Conservation (phyloP, 1,140 invertebrate species). For the Eulimnadia texana region DNA sequence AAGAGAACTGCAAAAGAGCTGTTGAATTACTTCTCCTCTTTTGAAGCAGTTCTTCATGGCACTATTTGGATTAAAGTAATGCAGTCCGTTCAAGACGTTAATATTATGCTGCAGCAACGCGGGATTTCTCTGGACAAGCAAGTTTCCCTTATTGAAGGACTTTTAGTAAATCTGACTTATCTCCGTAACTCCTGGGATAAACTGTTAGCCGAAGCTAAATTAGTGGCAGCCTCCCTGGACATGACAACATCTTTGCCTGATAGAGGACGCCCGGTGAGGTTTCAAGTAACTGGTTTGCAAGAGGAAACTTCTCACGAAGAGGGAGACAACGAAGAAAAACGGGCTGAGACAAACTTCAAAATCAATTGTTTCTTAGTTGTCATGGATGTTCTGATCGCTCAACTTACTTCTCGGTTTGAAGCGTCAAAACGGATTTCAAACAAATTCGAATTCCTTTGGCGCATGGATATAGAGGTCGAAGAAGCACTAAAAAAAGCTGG, state of each 20-base stretch:
- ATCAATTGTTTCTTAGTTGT: neutral
- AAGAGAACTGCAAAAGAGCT: neutral
- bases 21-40: neutral
- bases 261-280: too few species aligned
- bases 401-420: too few species aligned
- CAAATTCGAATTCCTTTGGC: too few species aligned
- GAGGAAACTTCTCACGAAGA: too few species aligned
- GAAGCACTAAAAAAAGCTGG: too few species aligned
- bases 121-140: neutral
- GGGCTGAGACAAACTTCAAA: too few species aligned
- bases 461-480: too few species aligned
- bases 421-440: too few species aligned
- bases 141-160: neutral
- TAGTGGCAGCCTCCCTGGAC: neutral
- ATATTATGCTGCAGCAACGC: neutral
- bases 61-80: neutral
- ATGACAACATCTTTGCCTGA: too few species aligned
- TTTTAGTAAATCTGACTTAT: neutral
- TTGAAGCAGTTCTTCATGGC: neutral
- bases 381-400: neutral
- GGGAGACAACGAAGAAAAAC: too few species aligned
- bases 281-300: too few species aligned
- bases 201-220: neutral
- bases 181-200: too few species aligned
- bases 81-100: neutral